A percentile compares a stretch with the other conserved stretches of the same genome.
These are phyloP conservation scores for Cephus pulcher DNA, from an alignment of 2,888 invertebrate species.

Conservation along the genomic window DNA sequence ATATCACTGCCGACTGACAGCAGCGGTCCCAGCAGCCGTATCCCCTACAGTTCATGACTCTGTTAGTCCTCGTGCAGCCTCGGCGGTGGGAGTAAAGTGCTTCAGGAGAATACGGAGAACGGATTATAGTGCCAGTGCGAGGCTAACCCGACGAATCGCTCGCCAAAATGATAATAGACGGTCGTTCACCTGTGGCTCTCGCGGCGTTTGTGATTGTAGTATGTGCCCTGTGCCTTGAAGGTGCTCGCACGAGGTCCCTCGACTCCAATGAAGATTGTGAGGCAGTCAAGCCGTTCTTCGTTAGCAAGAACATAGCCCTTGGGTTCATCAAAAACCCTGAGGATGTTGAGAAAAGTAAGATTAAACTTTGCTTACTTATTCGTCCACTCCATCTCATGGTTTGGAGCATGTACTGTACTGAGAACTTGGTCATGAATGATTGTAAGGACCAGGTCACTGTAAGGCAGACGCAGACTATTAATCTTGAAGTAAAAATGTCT, in stretches of 20 bases:
- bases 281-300: constrained; percentile 49
- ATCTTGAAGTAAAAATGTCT: too few relatives aligned
- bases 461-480: too few relatives aligned
- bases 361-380: too few relatives aligned
- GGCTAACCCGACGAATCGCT: background rate
- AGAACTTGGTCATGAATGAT: too few relatives aligned
- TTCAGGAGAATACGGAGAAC: too few relatives aligned
- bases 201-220: constrained; percentile 32
- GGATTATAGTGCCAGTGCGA: too few relatives aligned
- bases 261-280: constrained; percentile 33
- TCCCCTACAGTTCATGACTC: too few relatives aligned
- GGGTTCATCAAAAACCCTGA: constrained; percentile 26
- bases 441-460: too few relatives aligned
- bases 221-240: constrained; percentile 32
- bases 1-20: background rate
- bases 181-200: constrained; percentile 1
- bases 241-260: constrained; percentile 45
- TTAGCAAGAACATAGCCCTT: constrained; percentile 49
- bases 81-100: too few relatives aligned
- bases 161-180: background rate
- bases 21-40: background rate
- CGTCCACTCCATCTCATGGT: too few relatives aligned
- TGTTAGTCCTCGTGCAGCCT: too few relatives aligned
- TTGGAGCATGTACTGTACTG: too few relatives aligned
- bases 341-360: constrained; percentile 44